Evolutionary conservation across 2,888 invertebrate genomes (phyloP), one percentile per base, ranked within the genome.

Genomic region (Archips xylosteana): DNA sequence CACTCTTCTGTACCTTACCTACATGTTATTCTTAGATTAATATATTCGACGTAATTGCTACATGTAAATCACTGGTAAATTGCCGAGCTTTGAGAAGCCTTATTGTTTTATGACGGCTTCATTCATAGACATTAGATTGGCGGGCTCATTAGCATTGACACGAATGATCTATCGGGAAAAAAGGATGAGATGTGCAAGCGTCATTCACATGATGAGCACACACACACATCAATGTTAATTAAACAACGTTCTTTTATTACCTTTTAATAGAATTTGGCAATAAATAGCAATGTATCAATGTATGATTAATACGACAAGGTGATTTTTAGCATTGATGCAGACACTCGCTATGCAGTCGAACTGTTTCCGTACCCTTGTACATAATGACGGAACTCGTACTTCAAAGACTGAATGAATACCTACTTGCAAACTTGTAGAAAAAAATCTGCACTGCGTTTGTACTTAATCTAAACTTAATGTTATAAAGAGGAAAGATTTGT

Each of bases 131-230:
- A 80, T 78, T 71, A 85, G 87, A 87, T 86, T 87, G 86, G 85
- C 85, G 81, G 83, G 83, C 84, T 88, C 89, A 91, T 91, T 91
- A 91, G 84, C 87, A 88, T 88, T 86, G 85, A 87, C 89, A 89
- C 87, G 84, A 89, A 89, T 88, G 86, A 83, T 79, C 81, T 88
- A 88, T 85, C 83, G 82, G 82, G 85, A 85, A 84, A 86, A 84
- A 85, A 85, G 76, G 6, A 71, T 67, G 36, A 71, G 76, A 69
- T 64, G 73, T 51, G 51, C 73, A 64, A 45, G 34, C 15, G 23
- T 57, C 32, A 32, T 49, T 34, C 75, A 75, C 67, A 75, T 80
- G 82, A 82, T 81, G 83, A 70, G 83, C 82, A 83, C n/a, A n/a
- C n/a, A n/a, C n/a, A 57, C 32, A 57, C 10, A 12, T 23, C 12